These are phyloP conservation scores for Subacronicta megacephala DNA, from an alignment of 2,888 invertebrate species.

Conservation along the genomic window DNA sequence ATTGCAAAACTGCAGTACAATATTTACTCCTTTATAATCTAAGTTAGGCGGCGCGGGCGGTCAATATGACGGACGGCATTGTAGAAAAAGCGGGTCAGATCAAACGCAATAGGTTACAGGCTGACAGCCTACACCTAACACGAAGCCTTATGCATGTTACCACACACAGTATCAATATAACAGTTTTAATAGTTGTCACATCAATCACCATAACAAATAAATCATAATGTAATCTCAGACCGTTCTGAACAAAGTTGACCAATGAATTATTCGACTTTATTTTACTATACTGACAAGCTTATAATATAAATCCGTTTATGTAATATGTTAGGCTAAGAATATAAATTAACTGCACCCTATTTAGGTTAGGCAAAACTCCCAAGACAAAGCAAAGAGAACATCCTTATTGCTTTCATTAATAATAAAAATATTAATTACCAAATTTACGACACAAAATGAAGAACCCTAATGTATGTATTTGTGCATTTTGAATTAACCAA, in stretches of 20 bases:
- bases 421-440: too few relatives aligned
- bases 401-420: too few relatives aligned
- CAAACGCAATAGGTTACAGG: background rate
- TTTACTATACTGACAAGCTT: conserved; percentile 37
- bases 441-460: too few relatives aligned
- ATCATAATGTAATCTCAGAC: conserved; percentile 23
- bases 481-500: too few relatives aligned
- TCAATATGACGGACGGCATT: too few relatives aligned
- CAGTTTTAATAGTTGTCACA: conserved; percentile 22
- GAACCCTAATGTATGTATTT: too few relatives aligned
- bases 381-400: too few relatives aligned
- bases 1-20: too few relatives aligned
- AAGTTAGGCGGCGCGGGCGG: too few relatives aligned
- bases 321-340: conserved; percentile 31
- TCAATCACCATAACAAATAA: conserved; percentile 32
- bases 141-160: background rate
- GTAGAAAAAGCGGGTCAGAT: background rate
- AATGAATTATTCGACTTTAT: conserved; percentile 44
- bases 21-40: too few relatives aligned
- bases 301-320: conserved; percentile 24
- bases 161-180: conserved; percentile 10
- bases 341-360: conserved; percentile 22
- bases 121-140: background rate
- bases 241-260: conserved; percentile 14
- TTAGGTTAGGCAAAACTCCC: background rate